phyloP scores from a whole-genome alignment of 2,113 vertebrate genomes.

The Tachycineta bicolor region DNA sequence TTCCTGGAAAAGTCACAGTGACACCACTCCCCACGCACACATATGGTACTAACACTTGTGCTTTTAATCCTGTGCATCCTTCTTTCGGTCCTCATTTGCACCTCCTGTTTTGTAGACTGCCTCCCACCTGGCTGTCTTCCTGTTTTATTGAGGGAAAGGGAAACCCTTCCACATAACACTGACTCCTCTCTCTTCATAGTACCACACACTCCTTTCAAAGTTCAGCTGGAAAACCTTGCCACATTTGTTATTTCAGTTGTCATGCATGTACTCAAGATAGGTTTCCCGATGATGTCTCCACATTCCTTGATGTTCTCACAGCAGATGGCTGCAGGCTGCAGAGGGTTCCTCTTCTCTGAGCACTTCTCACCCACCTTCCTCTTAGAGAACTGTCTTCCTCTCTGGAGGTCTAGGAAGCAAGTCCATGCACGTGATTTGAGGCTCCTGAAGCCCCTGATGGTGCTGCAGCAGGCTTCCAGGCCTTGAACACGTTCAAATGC shows the following conservation, averaged over 20 bases:
- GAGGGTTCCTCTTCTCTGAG: neutral
- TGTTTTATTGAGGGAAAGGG: conserved; percentile 9
- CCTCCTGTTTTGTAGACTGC: conserved; percentile 37
- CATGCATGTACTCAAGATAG: neutral
- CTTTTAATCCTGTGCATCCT: conserved; percentile 52
- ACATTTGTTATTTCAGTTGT: neutral
- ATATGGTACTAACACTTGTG: conserved; percentile 56
- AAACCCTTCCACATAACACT: neutral
- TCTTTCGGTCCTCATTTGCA: neutral
- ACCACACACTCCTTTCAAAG: neutral
- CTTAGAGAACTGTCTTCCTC: neutral
- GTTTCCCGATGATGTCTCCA: neutral
- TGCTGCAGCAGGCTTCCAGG: neutral
- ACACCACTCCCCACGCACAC: neutral
- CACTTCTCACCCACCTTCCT: neutral
- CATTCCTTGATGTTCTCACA: neutral
- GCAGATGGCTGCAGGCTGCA: neutral
- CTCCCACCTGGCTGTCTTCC: conserved; percentile 25
- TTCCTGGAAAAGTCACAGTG: conserved; percentile 36
- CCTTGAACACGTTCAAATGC: neutral
- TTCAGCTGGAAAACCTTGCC: neutral
- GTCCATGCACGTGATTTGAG: neutral
- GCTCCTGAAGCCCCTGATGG: neutral
- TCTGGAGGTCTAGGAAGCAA: neutral
- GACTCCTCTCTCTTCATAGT: neutral